Percentiles rank a stretch among this genome's conserved stretches.
phyloP scores from a whole-genome alignment of 2,888 invertebrate genomes.

The Xestobium rufovillosum region DNA sequence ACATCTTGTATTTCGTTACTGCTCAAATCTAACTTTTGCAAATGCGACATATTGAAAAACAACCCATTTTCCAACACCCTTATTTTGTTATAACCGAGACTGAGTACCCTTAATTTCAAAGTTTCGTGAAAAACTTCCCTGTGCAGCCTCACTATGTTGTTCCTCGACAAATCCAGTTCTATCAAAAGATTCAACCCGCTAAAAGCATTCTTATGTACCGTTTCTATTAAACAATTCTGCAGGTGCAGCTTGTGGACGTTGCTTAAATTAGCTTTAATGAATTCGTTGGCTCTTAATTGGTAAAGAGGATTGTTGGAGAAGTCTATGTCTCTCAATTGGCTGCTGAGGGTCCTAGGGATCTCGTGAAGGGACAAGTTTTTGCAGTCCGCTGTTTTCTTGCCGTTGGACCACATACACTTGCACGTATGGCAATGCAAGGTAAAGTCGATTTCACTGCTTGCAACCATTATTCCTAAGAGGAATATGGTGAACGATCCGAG shows the following conservation, averaged over 20 bases:
- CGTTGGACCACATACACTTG: constrained; percentile 78
- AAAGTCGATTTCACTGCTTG: constrained; percentile 52
- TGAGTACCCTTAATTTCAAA: constrained; percentile 61
- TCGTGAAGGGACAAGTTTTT: constrained; percentile 47
- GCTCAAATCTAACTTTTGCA: constrained; percentile 70
- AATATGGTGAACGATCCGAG: constrained; percentile 27
- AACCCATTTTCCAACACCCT: constrained; percentile 64
- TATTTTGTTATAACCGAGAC: constrained; percentile 68
- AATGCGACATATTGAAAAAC: constrained; percentile 64
- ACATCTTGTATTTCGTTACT: constrained; percentile 66
- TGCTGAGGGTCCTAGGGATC: constrained; percentile 66
- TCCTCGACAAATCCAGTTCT: constrained; percentile 74
- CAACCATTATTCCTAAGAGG: constrained; percentile 32
- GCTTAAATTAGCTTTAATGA: constrained; percentile 59
- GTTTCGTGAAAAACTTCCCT: constrained; percentile 65
- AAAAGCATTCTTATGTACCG: constrained; percentile 68
- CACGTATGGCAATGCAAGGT: constrained; percentile 52
- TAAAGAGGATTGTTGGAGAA: constrained; percentile 63
- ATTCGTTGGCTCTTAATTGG: constrained; percentile 59
- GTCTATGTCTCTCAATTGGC: constrained; percentile 65
- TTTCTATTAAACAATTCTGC: constrained; percentile 63
- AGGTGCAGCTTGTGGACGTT: constrained; percentile 77
- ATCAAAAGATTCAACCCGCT: constrained; percentile 69
- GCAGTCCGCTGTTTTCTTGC: constrained; percentile 79
- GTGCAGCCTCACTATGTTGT: constrained; percentile 58